These are phyloP conservation scores for Brachyrhaphis roseni DNA, from an alignment of 2,797 vertebrate species.

Conservation along the genomic window DNA sequence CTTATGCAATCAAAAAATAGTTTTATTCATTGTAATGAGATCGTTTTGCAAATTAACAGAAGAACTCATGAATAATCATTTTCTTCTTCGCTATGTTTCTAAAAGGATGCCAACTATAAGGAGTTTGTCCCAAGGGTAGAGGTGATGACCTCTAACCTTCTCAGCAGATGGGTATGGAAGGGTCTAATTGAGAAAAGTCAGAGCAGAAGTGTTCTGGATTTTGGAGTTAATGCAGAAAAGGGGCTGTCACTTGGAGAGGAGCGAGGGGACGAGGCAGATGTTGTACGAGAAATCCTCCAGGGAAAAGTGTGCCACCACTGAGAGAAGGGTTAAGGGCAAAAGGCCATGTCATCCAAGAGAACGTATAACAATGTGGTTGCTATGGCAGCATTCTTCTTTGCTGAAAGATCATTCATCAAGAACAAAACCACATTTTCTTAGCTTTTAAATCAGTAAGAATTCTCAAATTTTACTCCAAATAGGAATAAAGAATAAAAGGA, in stretches of 20 bases:
- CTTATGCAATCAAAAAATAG: slow-evolving; percentile 3
- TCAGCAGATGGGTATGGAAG: slow-evolving; percentile 76
- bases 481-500: neutral
- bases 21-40: neutral
- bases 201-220: slow-evolving; percentile 53
- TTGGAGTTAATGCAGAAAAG: slow-evolving; percentile 42
- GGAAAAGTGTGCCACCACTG: slow-evolving; percentile 73
- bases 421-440: slow-evolving; percentile 52
- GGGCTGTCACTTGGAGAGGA: neutral
- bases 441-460: slow-evolving; percentile 2
- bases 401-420: slow-evolving; percentile 61
- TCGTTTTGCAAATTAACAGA: neutral
- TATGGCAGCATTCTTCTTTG: slow-evolving; percentile 65
- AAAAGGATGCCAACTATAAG: slow-evolving; percentile 35
- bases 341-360: slow-evolving; percentile 59
- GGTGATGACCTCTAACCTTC: slow-evolving; percentile 72
- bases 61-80: slow-evolving; percentile 1
- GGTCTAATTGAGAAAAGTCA: slow-evolving; percentile 63
- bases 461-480: neutral
- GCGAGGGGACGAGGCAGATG: slow-evolving; percentile 74
- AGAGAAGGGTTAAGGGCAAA: slow-evolving; percentile 64
- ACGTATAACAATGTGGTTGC: slow-evolving; percentile 58
- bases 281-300: slow-evolving; percentile 72
- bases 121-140: slow-evolving; percentile 40
- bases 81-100: slow-evolving; percentile 14